Evolutionary conservation across 2,888 invertebrate genomes (phyloP).

Genomic region (Trissoscelio sp.): DNA sequence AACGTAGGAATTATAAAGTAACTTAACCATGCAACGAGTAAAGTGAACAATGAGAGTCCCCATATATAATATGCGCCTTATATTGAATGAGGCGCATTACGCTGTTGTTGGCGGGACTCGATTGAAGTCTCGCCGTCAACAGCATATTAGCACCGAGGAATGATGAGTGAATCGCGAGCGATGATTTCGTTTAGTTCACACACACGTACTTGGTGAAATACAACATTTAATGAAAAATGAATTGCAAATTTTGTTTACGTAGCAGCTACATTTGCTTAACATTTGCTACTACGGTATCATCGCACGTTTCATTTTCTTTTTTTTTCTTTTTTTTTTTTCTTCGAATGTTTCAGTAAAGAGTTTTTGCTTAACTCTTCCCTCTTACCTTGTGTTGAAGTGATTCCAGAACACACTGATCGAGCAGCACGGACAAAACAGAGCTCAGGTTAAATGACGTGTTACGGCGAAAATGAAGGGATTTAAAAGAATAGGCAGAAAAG

Average conservation of each 20-base stretch:
- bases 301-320: slow-evolving; percentile 43
- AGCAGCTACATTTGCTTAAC: slow-evolving; percentile 72
- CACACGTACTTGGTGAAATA: slow-evolving; percentile 48
- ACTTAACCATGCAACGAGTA: slow-evolving; percentile 83
- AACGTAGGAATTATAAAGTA: slow-evolving; percentile 83
- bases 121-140: slow-evolving; percentile 66
- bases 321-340: slow-evolving; percentile 26
- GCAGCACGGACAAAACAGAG: slow-evolving; percentile 90
- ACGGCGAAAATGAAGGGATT: slow-evolving; percentile 71
- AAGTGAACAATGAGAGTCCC: slow-evolving; percentile 75
- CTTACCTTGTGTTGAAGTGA: slow-evolving; percentile 99
- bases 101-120: slow-evolving; percentile 60
- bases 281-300: slow-evolving; percentile 70
- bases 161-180: slow-evolving; percentile 66
- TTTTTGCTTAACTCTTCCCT: slow-evolving; percentile 76
- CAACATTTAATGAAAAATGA: slow-evolving; percentile 48
- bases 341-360: slow-evolving; percentile 58
- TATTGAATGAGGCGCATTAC: slow-evolving; percentile 53
- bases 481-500: slow-evolving; percentile 60
- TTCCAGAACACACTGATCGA: slow-evolving; percentile 98
- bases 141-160: slow-evolving; percentile 54
- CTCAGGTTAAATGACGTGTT: slow-evolving; percentile 84
- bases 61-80: slow-evolving; percentile 64
- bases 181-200: slow-evolving; percentile 68
- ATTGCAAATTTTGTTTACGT: slow-evolving; percentile 73